Base-by-base conservation (phyloP, 2,797 vertebrate genomes). In the Discoglossus pictus region DNA sequence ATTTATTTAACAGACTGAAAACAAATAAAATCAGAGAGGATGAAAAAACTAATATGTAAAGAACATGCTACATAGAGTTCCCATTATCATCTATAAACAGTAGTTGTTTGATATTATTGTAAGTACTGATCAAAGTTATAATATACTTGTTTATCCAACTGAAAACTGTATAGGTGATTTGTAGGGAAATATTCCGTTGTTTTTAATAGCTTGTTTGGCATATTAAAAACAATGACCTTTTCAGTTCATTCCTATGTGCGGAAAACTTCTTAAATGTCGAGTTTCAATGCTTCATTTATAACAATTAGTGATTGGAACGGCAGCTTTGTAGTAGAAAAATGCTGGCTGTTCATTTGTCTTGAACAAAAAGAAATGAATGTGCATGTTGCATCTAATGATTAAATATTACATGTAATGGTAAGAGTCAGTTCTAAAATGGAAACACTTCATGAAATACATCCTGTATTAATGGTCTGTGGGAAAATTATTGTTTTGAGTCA, bases 161-260 rank as follows among this genome's bases (percentile, higher is more conserved):
- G 7, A 58, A 15, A 18, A 24, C 9, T 51, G 54, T 60, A 44
- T 21, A 34, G 24, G 34, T 58, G 20, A 64, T 3, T 35, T 63
- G n/a, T 42, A 36, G 31, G 36, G 35, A 5, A n/a, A n/a, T 51
- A 55, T 70, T 63, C 56, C 17, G 53, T 55, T 44, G 4, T 16
- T 48, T 58, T 40, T 61, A 62, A 62, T 69, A 58, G 68, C 43
- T 56, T 9, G 38, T 21, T 59, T 65, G 15, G 16, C 53, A 44
- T 62, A 71, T 71, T 71, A 71, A 64, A 64, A 71, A 56, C 27
- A 17, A n/a, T 71, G 68, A 71, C 68, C 68, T 71, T 71, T 71
- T 64, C 60, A 71, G 43, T 71, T 50, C 54, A 71, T 71, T 65
- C 52, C 52, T 52, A 59, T 42, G 68, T 71, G 60, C 53, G 52